Base-by-base conservation (phyloP, 1,140 invertebrate genomes). In the Bombus turneri region DNA sequence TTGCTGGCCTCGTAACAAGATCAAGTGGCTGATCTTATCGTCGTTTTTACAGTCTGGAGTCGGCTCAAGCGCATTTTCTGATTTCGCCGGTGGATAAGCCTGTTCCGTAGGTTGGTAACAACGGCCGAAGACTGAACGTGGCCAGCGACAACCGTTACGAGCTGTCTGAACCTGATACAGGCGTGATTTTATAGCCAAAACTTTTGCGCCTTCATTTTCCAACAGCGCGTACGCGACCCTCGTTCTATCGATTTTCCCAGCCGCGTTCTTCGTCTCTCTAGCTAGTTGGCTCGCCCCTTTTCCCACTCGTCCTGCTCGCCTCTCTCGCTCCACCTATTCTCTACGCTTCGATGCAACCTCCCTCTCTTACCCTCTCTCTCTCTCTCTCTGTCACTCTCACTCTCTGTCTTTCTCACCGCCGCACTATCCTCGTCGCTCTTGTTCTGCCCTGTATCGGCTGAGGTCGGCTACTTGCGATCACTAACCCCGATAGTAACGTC, bases 121-220 rank as follows among this genome's bases (percentile, higher is more conserved):
- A 34, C 37, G 82, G 10, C 18, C 8, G n/a, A 1, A 1, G 59
- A 8, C 59, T 25, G 68, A 12, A 39, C 31, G 34, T 62, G 28
- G 37, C 59, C 39, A 34, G 4, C 22, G 34, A 12, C 47, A 18
- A 53, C 47, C 47, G 1, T 15, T 71, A 28, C 62, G 28, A 79
- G 39, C 57, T 31, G 76, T 85, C 80, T 69, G 53, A 80, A 28
- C 77, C 72, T 66, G 69, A n/a, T 41, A 68, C 79, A 74, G 57
- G 47, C 76, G 85, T 73, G 85, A 89, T 90, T 89, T 85, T 87
- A 89, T 81, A 75, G 68, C 82, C 86, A 78, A 90, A 86, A 90
- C 81, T 90, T 90, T 90, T 89, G 88, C 81, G 74, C 86, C 88
- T 89, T 85, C 88, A 59, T 89, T 90, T 87, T 85, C 88, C 74